phyloP scores from a whole-genome alignment of 2,888 invertebrate genomes.

The Coelopa pilipes region DNA sequence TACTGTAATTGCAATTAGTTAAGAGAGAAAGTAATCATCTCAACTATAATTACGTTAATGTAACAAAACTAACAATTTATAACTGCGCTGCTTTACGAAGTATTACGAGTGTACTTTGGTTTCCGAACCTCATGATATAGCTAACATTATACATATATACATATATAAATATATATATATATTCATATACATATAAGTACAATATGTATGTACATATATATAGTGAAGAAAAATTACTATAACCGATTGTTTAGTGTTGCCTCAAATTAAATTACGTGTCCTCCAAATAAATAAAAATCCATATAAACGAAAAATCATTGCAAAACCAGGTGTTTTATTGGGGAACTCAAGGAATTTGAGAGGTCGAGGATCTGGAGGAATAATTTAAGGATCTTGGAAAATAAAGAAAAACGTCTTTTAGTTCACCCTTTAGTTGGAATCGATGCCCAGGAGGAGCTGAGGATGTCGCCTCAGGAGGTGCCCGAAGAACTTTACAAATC shows the following conservation, averaged over 20 bases:
- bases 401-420: neutral
- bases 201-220: neutral
- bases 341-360: neutral
- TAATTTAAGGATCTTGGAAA: neutral
- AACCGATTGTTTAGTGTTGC: slow-evolving; percentile 30
- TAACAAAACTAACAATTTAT: slow-evolving; percentile 7
- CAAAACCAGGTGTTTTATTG: neutral
- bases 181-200: neutral
- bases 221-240: slow-evolving; percentile 16
- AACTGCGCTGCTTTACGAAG: neutral
- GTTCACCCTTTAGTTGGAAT: no score
- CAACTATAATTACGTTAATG: neutral
- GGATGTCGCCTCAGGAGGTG: no score
- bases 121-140: neutral
- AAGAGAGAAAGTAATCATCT: neutral
- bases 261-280: slow-evolving; percentile 30
- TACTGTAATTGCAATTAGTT: neutral
- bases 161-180: neutral
- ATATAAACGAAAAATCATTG: slow-evolving; percentile 27
- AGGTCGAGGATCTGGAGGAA: neutral
- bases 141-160: neutral
- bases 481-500: no score
- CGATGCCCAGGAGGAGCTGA: no score
- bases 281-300: slow-evolving; percentile 26
- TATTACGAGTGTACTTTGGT: no score